Base-by-base conservation (phyloP, 2,888 invertebrate genomes). In the Ecliptopera silaceata region DNA sequence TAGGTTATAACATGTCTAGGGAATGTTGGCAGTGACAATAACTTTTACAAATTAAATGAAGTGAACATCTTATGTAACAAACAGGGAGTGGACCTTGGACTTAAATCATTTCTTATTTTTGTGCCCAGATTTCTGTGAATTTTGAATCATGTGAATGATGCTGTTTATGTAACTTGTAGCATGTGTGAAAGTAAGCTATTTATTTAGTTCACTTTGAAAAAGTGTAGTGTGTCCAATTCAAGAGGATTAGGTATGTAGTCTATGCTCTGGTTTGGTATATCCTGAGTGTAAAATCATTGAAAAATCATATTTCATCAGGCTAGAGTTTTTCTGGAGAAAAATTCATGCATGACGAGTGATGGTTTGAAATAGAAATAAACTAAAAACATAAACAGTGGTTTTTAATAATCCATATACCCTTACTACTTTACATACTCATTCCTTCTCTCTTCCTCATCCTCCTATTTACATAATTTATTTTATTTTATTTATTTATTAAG, bases 251-350 rank as follows among this genome's bases (percentile, higher is more conserved):
- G 50, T 59, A 34, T 15, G 13, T 34, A 59, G 56, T 63, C 42
- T 66, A 65, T 60, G 61, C 56, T 60, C 74, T 72, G 72, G 60
- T 71, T 74, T 71, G 61, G 64, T 67, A 51, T 51, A 61, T 50
- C 59, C 59, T 54, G 50, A 59, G 56, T 42, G 53, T 39, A n/a
- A n/a, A n/a, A n/a, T n/a, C n/a, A 56, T 59, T 68, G 66, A 65
- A 63, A 67, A 64, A 68, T 64, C 67, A 52, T 53, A 59, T 68
- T 65, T 67, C 63, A 84, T 86, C 82, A 76, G 53, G 82, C 78
- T 72, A 84, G 84, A 80, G 66, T 84, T 88, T 88, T 89, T 85
- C 84, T 71, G 60, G 64, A 65, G 76, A 86, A 88, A 90, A 90
- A 82, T 79, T 83, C 86, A 82, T 72, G 65, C 76, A 57, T 60